Percentiles rank a stretch among this genome's conserved stretches.
Conservation (phyloP, 2,113 vertebrate genomes). For the Gnathonemus longibarbis region DNA sequence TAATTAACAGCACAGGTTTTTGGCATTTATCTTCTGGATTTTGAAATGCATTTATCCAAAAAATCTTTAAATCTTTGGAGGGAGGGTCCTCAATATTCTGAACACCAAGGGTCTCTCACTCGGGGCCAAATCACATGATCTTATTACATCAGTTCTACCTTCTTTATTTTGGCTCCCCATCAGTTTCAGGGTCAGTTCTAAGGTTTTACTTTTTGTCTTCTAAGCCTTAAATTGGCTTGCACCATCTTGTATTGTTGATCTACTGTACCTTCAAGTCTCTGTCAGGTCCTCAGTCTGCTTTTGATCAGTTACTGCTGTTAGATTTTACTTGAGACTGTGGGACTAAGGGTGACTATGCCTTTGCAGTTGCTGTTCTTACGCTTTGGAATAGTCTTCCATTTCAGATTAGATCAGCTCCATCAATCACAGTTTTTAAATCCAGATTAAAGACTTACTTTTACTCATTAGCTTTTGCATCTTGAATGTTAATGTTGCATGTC, state of each 20-base stretch:
- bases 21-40: not conserved
- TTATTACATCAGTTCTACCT: not conserved
- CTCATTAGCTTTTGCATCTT: not conserved
- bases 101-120: not conserved
- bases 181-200: not conserved
- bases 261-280: not conserved
- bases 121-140: not conserved
- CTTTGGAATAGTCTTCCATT: not conserved
- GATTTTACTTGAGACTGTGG: too few species aligned
- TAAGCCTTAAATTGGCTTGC: not conserved
- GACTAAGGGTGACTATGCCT: not conserved
- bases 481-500: not conserved
- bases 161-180: not conserved
- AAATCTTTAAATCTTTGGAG: not conserved
- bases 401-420: not conserved
- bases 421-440: not conserved
- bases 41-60: not conserved
- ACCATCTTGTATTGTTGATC: not conserved
- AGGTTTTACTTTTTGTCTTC: not conserved
- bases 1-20: too few species aligned
- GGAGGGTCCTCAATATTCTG: not conserved
- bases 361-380: not conserved
- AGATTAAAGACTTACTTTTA: not conserved
- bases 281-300: not conserved
- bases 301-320: not conserved